phyloP scores from a whole-genome alignment of 2,797 vertebrate species.

The Gila robusta region DNA sequence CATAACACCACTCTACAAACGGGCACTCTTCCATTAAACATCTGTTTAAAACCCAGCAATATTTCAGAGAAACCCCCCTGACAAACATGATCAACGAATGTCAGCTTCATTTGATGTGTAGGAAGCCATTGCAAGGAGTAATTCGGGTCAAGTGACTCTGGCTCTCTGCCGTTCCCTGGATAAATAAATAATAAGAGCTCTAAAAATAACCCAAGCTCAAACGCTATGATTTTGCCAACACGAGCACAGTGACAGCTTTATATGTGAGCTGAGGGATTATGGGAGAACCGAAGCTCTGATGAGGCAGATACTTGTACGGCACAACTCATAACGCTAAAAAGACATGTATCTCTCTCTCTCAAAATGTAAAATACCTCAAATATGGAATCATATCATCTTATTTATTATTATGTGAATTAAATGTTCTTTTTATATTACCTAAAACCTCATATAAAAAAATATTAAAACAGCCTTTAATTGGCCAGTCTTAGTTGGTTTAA shows the following conservation, averaged over 20 bases:
- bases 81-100: conserved; percentile 39
- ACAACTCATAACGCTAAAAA: not conserved
- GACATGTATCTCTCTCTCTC: not conserved
- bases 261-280: conserved; percentile 40
- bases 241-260: conserved; percentile 41
- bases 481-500: not conserved
- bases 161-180: conserved; percentile 46
- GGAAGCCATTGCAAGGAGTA: conserved; percentile 37
- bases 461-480: not conserved
- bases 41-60: not conserved
- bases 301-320: not conserved
- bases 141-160: conserved; percentile 55
- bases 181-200: conserved; percentile 58
- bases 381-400: not conserved
- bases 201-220: conserved; percentile 59
- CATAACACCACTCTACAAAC: not conserved
- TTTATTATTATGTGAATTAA: not conserved
- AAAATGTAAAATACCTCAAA: not conserved
- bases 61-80: not conserved
- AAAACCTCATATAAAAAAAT: not conserved
- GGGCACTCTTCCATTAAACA: not conserved
- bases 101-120: not conserved
- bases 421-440: not conserved
- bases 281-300: conserved; percentile 1
- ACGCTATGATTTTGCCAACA: conserved; percentile 28